These are phyloP conservation scores for Protobothrops mucrosquamatus DNA, from an alignment of 2,113 vertebrate genomes.

Conservation along the genomic window DNA sequence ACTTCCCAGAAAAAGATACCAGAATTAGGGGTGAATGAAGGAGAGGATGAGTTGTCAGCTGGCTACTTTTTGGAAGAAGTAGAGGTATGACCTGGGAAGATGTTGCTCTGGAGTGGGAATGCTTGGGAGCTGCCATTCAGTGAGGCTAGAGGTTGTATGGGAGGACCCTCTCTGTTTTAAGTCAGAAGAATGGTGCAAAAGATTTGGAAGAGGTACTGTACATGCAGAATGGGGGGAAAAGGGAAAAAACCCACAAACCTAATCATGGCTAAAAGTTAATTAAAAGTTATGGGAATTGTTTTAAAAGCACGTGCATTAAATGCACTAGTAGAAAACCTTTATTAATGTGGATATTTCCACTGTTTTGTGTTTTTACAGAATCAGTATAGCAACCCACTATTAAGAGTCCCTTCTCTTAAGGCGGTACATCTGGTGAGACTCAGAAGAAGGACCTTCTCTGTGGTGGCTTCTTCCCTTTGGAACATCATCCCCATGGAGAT, in stretches of 20 bases:
- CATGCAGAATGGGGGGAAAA: background rate
- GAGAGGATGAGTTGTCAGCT: background rate
- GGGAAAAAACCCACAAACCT: background rate
- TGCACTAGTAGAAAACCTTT: background rate
- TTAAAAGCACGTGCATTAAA: background rate
- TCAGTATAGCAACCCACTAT: constrained; percentile 7
- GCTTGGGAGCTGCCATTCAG: background rate
- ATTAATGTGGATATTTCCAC: constrained; percentile 5
- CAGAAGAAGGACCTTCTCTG: background rate
- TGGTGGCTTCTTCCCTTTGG: background rate
- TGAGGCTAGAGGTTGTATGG: background rate
- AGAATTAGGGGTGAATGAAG: no score
- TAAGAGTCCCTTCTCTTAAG: background rate
- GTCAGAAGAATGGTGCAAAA: background rate
- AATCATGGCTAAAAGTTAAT: constrained; percentile 12
- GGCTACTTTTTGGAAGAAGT: background rate
- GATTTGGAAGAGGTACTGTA: background rate
- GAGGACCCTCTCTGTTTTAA: background rate
- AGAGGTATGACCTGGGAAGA: background rate
- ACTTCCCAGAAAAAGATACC: no score
- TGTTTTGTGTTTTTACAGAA: constrained; percentile 20
- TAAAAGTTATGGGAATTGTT: constrained; percentile 22
- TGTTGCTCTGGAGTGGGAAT: background rate
- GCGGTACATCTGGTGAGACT: background rate
- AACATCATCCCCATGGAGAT: background rate